phyloP scores from a whole-genome alignment of 1,140 invertebrate genomes.

The Sminthurides bifidus region DNA sequence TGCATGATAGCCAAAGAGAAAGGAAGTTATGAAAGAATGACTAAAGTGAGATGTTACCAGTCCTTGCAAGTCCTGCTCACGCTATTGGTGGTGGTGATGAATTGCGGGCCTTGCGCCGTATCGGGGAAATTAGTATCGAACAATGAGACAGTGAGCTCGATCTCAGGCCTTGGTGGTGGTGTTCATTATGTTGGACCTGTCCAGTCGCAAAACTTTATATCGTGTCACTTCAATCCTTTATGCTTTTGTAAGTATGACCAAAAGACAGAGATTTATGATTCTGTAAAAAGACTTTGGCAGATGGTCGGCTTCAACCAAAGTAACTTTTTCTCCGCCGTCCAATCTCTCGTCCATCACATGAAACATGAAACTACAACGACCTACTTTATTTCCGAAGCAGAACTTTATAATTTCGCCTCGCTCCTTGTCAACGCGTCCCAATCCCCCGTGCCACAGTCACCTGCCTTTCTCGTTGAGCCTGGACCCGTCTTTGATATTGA shows the following conservation, averaged over 20 bases:
- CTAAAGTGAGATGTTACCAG: too few relatives aligned
- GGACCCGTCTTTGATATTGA: constrained; percentile 31
- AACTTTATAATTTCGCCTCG: constrained; percentile 17
- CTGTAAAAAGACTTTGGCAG: constrained; percentile 26
- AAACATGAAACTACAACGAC: constrained; percentile 22
- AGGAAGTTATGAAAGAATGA: too few relatives aligned
- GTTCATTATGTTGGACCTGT: neutral
- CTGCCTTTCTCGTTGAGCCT: constrained; percentile 14
- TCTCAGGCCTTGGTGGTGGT: neutral
- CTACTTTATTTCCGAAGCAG: constrained; percentile 20
- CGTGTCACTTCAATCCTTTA: constrained; percentile 30
- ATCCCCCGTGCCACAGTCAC: constrained; percentile 2
- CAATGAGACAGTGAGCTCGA: neutral
- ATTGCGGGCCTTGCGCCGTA: too few relatives aligned
- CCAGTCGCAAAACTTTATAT: constrained; percentile 28
- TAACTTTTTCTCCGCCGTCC: constrained; percentile 16
- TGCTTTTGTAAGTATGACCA: constrained; percentile 32
- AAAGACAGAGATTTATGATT: constrained; percentile 31
- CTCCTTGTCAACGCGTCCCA: constrained; percentile 23
- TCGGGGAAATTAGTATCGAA: neutral
- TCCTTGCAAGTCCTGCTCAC: neutral
- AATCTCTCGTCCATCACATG: constrained; percentile 14
- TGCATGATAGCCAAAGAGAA: constrained; percentile 5
- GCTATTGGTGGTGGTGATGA: neutral
- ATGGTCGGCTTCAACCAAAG: constrained; percentile 25